Percentiles rank a stretch among this genome's conserved stretches.
These are phyloP conservation scores for Pipistrellus kuhlii DNA, from an alignment of 2,797 vertebrate genomes.

Conservation along the genomic window DNA sequence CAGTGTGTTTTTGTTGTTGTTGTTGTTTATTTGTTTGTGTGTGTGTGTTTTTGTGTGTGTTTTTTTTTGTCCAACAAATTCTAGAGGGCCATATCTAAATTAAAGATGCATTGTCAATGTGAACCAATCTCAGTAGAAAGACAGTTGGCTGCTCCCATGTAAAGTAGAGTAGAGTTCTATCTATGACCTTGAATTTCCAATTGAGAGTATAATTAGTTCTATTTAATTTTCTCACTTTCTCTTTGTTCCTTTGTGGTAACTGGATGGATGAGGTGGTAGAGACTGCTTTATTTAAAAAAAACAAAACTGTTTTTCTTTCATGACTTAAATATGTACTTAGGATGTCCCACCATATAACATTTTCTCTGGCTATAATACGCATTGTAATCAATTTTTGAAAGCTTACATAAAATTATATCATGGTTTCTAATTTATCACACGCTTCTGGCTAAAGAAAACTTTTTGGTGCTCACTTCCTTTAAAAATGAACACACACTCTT, in stretches of 20 bases:
- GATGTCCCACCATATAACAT: conserved; percentile 54
- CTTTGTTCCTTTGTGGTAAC: conserved; percentile 81
- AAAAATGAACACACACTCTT: background rate
- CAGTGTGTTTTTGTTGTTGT: background rate
- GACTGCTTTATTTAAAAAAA: conserved; percentile 80
- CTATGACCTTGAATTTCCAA: conserved; percentile 43
- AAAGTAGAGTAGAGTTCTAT: background rate
- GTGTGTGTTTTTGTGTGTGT: too few species aligned
- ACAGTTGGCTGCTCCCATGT: background rate
- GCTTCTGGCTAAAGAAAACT: conserved; percentile 59
- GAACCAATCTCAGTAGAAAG: background rate
- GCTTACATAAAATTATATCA: conserved; percentile 63
- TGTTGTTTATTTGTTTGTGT: too few species aligned
- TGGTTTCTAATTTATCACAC: conserved; percentile 63
- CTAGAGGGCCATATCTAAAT: background rate
- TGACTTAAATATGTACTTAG: conserved; percentile 79
- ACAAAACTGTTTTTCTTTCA: conserved; percentile 78
- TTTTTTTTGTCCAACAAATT: background rate
- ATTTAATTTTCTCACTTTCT: conserved; percentile 82
- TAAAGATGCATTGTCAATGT: background rate
- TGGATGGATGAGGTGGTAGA: conserved; percentile 70
- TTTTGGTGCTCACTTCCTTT: background rate
- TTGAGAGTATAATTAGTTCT: conserved; percentile 60
- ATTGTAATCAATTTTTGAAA: conserved; percentile 59
- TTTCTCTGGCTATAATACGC: conserved; percentile 33